phyloP scores from a whole-genome alignment of 2,888 invertebrate species.

The Aporophyla lueneburgensis region DNA sequence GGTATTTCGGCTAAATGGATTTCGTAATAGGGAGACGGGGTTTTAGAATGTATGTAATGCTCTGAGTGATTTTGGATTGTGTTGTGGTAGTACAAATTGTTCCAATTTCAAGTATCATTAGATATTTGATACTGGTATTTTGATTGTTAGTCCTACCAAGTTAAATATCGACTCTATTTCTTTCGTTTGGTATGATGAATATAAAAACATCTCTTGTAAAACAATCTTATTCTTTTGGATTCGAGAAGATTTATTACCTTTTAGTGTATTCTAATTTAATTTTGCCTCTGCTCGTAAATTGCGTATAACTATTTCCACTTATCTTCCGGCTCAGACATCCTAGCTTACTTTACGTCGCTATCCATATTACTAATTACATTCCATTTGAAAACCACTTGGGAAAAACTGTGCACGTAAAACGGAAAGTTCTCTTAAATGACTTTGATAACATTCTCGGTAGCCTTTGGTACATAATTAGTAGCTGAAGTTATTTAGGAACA shows the following conservation, averaged over 20 bases:
- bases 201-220: background rate
- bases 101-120: slow-evolving; percentile 22
- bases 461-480: slow-evolving; percentile 23
- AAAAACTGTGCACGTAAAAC: slow-evolving; percentile 47
- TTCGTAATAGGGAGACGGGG: slow-evolving; percentile 40
- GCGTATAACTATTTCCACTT: slow-evolving; percentile 55
- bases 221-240: background rate
- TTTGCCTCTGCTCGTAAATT: slow-evolving; percentile 44
- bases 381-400: slow-evolving; percentile 35
- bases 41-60: slow-evolving; percentile 45
- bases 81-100: slow-evolving; percentile 6
- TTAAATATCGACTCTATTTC: background rate
- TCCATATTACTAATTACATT: slow-evolving; percentile 54
- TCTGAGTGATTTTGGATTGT: slow-evolving; percentile 27
- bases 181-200: background rate
- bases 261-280: slow-evolving; percentile 39
- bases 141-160: background rate
- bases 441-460: slow-evolving; percentile 33
- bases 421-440: slow-evolving; percentile 32
- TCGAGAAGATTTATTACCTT: slow-evolving; percentile 47
- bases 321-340: slow-evolving; percentile 47
- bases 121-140: slow-evolving; percentile 7
- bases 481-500: background rate
- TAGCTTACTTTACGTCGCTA: slow-evolving; percentile 35
- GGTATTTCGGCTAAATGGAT: slow-evolving; percentile 62